Evolutionary conservation across 2,797 vertebrate genomes (phyloP).

Genomic region (Xenops minutus): DNA sequence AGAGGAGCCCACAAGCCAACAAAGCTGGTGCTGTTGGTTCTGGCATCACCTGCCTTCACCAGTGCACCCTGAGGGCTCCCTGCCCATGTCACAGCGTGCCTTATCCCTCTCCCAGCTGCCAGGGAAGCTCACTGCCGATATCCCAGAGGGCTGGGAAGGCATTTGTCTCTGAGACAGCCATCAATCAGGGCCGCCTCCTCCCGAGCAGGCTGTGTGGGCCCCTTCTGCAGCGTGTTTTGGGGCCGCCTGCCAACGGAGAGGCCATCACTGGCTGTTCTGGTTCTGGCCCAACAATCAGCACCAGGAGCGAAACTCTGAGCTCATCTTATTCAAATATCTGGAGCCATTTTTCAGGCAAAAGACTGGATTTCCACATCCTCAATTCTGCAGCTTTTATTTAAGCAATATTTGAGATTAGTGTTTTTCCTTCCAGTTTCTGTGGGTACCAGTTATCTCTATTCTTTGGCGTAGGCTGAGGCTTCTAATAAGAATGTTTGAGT

Average conservation of each 20-base stretch:
- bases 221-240: not conserved
- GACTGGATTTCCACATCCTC: not conserved
- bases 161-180: not conserved
- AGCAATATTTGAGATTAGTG: not conserved
- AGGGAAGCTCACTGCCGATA: accelerated
- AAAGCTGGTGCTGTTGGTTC: not conserved
- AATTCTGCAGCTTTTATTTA: not conserved
- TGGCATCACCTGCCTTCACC: not conserved
- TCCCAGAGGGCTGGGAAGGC: not conserved
- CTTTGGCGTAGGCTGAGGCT: not conserved
- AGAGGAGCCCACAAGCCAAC: not conserved
- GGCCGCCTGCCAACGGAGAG: not conserved
- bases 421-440: not conserved
- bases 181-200: not conserved
- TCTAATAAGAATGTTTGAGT: not conserved
- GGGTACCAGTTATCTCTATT: not conserved
- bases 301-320: accelerated
- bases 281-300: not conserved
- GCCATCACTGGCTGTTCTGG: accelerated
- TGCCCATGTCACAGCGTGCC: not conserved
- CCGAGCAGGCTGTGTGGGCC: not conserved
- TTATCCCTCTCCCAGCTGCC: not conserved
- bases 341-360: not conserved
- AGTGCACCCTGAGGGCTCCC: accelerated
- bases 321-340: not conserved